These are phyloP conservation scores for Rhyacophila brunnea DNA, from an alignment of 1,140 invertebrate species.

Conservation along the genomic window DNA sequence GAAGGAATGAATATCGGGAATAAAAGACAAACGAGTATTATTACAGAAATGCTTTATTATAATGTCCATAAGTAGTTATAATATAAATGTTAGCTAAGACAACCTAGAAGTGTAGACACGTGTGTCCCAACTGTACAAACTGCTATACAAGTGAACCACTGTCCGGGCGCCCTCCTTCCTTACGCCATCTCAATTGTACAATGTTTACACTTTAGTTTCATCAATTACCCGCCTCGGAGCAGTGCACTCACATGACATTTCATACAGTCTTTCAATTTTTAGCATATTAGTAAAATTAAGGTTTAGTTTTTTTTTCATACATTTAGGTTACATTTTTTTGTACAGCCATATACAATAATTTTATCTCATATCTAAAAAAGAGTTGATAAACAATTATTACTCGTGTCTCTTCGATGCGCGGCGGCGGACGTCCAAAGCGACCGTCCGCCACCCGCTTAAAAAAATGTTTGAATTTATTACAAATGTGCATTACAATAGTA, in stretches of 20 bases:
- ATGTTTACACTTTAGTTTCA: conserved; percentile 21
- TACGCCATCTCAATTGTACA: conserved; percentile 21
- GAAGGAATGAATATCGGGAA: neutral
- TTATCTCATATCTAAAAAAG: conserved; percentile 31
- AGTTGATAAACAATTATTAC: conserved; percentile 1
- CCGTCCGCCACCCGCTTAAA: neutral
- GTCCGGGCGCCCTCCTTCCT: conserved; percentile 18
- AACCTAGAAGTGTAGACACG: conserved; percentile 49
- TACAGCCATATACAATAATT: conserved; percentile 56
- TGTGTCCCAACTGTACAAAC: conserved; percentile 32
- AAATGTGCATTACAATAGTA: conserved; percentile 1
- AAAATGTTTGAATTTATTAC: neutral
- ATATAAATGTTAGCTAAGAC: conserved; percentile 59
- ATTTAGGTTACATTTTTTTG: conserved; percentile 52
- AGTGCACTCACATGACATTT: conserved; percentile 31
- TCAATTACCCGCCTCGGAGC: conserved; percentile 11
- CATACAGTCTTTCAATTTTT: conserved; percentile 32
- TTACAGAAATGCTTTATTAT: conserved; percentile 59
- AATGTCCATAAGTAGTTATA: conserved; percentile 58
- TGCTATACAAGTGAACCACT: conserved; percentile 33
- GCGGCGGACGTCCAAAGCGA: no score
- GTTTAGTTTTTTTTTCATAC: conserved; percentile 34
- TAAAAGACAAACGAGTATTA: conserved; percentile 43
- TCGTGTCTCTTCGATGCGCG: conserved; percentile 3
- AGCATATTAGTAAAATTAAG: conserved; percentile 33